phyloP scores from a whole-genome alignment of 2,797 vertebrate species.

The Fringilla coelebs region DNA sequence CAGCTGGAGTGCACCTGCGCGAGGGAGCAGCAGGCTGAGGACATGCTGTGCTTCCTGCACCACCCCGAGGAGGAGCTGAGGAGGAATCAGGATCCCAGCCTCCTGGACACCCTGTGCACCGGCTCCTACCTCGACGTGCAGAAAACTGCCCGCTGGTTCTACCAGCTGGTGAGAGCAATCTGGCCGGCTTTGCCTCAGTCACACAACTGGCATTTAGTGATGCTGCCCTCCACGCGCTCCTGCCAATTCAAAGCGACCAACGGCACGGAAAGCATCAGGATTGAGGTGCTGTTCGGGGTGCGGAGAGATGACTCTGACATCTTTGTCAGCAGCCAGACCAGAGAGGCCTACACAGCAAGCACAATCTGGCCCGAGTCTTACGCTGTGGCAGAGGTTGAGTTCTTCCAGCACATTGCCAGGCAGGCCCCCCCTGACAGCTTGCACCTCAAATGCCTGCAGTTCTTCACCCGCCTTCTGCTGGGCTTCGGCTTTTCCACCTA shows the following conservation, averaged over 20 bases:
- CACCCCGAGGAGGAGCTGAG: not conserved
- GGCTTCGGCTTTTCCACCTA: not conserved
- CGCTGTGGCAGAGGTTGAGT: not conserved
- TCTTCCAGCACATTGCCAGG: not conserved
- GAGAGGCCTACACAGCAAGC: not conserved
- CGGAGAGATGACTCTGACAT: not conserved
- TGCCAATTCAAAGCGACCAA: not conserved
- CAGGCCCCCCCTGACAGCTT: not conserved
- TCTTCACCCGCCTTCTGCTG: accelerated
- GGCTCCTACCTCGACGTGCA: not conserved
- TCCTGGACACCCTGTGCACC: not conserved
- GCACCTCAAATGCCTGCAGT: not conserved
- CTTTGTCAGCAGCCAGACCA: not conserved
- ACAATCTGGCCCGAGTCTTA: not conserved
- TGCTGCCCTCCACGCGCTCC: not conserved
- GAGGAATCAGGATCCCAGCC: not conserved
- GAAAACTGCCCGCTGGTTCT: not conserved
- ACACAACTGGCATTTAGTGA: not conserved
- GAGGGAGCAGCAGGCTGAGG: not conserved
- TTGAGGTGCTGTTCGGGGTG: not conserved
- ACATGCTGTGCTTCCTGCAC: not conserved
- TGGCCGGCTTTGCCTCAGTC: not conserved
- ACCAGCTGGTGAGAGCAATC: not conserved
- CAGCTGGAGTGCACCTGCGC: not conserved
- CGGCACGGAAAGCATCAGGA: accelerated